These are phyloP conservation scores for Atrichornis clamosus DNA, from an alignment of 2,113 vertebrate species.

Conservation along the genomic window DNA sequence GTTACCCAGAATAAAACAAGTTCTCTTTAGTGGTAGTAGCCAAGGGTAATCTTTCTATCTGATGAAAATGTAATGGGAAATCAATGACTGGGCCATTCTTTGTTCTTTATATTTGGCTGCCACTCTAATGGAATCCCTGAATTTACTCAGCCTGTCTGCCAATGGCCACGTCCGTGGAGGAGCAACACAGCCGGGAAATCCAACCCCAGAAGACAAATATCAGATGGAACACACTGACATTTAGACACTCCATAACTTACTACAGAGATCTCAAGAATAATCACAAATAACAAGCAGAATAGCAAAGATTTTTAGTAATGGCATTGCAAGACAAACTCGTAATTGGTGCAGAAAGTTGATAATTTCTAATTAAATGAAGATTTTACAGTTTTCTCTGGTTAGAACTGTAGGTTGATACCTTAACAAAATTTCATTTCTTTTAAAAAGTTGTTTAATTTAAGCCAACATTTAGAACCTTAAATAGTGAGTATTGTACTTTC, in stretches of 20 bases:
- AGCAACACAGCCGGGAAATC: not conserved
- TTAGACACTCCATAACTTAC: not conserved
- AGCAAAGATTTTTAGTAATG: not conserved
- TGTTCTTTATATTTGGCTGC: not conserved
- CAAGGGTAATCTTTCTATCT: not conserved
- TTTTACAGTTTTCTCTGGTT: not conserved
- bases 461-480: not conserved
- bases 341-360: not conserved
- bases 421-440: not conserved
- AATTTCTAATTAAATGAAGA: not conserved
- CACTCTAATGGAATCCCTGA: not conserved
- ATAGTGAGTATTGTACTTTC: not conserved
- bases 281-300: not conserved
- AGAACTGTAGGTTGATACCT: not conserved
- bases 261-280: not conserved
- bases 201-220: not conserved
- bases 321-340: not conserved
- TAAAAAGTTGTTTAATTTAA: not conserved
- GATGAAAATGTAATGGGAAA: constrained; percentile 41
- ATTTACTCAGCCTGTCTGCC: not conserved
- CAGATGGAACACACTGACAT: not conserved
- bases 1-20: constrained; percentile 1
- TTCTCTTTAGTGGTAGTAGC: not conserved
- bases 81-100: not conserved
- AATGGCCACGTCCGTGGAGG: not conserved